Evolutionary conservation across 2,888 invertebrate species (phyloP), one percentile per base, ranked within the genome.

Genomic region (Drosophila mulleri): DNA sequence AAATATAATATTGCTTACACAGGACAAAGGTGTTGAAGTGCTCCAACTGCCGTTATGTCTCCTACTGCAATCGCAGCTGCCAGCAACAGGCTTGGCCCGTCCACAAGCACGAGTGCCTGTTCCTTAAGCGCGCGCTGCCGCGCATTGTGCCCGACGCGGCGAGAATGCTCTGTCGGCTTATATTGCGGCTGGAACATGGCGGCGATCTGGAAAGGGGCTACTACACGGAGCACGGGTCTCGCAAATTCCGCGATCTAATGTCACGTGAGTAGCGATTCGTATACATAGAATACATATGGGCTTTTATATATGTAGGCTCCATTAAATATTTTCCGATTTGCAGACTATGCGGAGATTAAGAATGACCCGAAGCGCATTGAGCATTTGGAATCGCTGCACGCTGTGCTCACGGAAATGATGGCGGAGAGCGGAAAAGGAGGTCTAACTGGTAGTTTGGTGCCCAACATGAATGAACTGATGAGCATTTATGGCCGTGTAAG

Each of bases 161-260:
- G 0, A 94, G 98, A 26, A 94, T 98, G 89, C 94, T 98, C 83
- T 95, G 96, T 2, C 95, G 96, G 89, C 94, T 98, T 60, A 95
- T 98, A 62, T 94, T 92, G 18, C 92, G 91, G 57, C 74, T 93
- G 9, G 92, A 95, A 72, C 95, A 95, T 56, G 96, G 96, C 52
- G 97, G 96, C 1, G 94, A 94, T 78, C 92, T 94, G 14, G 94
- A 95, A 78, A 94, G 95, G 64, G 95, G 95, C 1, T 96, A 95
- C 92, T 96, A 97, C 88, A 94, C 95, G 0, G 94, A 95, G 35
- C 95, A 94, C 5, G 94, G 94, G 14, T 97, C 94, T 80, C 94
- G 97, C 64, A 96, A 95, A 93, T 98, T 97, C 93, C 96, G 96
- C 88, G 97, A 98, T 93, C 93, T 98, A 26, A 97, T 98, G 97